Evolutionary conservation across 2,888 invertebrate genomes (phyloP), one percentile per base, ranked within the genome.

Genomic region (Melinopterus prodromus): DNA sequence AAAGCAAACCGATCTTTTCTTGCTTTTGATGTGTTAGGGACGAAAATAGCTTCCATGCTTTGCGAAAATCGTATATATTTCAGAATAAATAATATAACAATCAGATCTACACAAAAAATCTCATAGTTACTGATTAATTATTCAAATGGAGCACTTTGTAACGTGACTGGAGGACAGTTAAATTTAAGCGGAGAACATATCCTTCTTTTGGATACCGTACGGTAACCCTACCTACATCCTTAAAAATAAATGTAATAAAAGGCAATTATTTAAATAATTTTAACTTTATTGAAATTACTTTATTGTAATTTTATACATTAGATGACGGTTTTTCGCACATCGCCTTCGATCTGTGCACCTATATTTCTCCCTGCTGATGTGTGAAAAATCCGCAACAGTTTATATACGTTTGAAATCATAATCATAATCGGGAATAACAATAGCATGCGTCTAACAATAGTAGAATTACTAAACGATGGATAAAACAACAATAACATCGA

Each of bases 341-440:
- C 26, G 26, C 35, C 15, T 74, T 16, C 37, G 36, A 35, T 36
- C 4, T 74, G 35, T 74, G 74, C 74, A 74, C 74, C 74, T 74
- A 74, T 74, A 74, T 74, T 74, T 74, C 74, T 74, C 74, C 35
- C 74, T 35, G 35, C 3, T 71, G 35, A 74, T 74, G 37, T 26
- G 35, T 37, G 74, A 74, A 74, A 74, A 16, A n/a, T 6, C n/a
- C n/a, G 36, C 74, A 74, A 36, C n/a, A 71, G 15, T 35, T 12
- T 35, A 35, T 14, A 74, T 37, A 74, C 36, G 35, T 37, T 74
- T n/a, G 35, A 74, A 26, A 36, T 74, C 26, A 36, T 36, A 74
- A 74, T n/a, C n/a, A 74, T n/a, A 35, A 72, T 72, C n/a, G 15
- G 37, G 35, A 36, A 74, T 26, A 74, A 74, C 37, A 35, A 74